Evolutionary conservation across 2,797 vertebrate genomes (phyloP), one percentile per base, ranked within the genome.

Genomic region (Ataeniobius toweri): DNA sequence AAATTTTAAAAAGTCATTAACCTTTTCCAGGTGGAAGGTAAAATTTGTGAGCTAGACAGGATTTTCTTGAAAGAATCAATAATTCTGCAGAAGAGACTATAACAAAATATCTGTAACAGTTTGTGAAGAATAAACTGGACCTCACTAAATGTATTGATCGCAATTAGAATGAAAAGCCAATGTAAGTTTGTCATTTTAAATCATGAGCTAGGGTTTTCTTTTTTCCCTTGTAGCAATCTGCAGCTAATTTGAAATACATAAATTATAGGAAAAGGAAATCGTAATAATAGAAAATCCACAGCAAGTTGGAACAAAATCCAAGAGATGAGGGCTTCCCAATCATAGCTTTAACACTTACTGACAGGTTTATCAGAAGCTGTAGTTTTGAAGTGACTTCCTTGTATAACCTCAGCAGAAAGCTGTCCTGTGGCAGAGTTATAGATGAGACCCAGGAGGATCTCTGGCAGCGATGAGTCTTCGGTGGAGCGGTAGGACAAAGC

Each of bases 381-480:
- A 91, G 97, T 97, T 95, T 96, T 99, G 95, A 99, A 99, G 95
- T 99, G 98, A 95, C 96, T 98, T 88, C 98, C 98, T 96, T 97
- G 97, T 93, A 99, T 96, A 91, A 99, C 97, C 96, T 99, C 98
- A 46, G 97, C 97, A 1, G 97, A 97, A 26, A 99, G 94, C 82
- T 96, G 96, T 80, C 98, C 98, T 3, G 98, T 99, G 81, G 97
- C 96, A 78, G 98, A 96, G 73, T 98, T 99, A 93, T 99, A 99
- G 86, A 99, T 94, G 85, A 99, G 96, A 71, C 98, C 98, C 84
- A 99, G 71, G 81, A 99, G 97, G 89, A 99, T 96, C 95, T 99
- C 98, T 20, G 98, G 98, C 84, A 95, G 86, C 16, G 97, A 95
- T 51, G 96, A 94, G 55, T 97, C 97, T 36, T 97, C 97, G 1